Evolutionary conservation across 2,113 vertebrate species (phyloP).

Genomic region (Paramisgurnus dabryanus): DNA sequence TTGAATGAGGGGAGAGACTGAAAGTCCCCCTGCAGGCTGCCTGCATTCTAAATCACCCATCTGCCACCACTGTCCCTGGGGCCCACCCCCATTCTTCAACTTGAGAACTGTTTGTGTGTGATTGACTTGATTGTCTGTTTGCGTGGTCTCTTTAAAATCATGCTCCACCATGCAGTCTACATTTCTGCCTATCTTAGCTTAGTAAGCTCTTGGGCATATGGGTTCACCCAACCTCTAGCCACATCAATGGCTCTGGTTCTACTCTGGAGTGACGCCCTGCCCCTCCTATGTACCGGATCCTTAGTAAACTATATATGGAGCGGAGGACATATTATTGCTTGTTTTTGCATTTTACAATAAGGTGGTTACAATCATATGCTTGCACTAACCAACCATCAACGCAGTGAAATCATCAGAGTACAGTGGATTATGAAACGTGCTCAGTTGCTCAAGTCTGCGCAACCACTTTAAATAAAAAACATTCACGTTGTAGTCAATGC

Average conservation of each 20-base stretch:
- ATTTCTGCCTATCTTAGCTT: conserved; percentile 22
- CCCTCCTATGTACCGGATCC: background rate
- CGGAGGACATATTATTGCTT: background rate
- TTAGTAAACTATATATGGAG: background rate
- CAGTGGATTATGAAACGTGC: too few species aligned
- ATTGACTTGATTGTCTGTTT: conserved; percentile 9
- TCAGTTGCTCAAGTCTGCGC: background rate
- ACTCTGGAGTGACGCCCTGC: background rate
- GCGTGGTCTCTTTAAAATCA: conserved; percentile 19
- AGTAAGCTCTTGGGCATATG: background rate
- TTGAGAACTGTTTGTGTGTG: background rate
- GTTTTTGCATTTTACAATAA: background rate
- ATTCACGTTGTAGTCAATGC: conserved; percentile 33
- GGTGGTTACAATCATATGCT: background rate
- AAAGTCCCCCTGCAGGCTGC: conserved; percentile 48
- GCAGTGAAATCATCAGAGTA: too few species aligned
- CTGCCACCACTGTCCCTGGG: conserved; percentile 34
- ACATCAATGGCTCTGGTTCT: conserved; percentile 23
- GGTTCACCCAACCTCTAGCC: conserved; percentile 23
- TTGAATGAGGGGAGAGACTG: background rate
- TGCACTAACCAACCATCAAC: too few species aligned
- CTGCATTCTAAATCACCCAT: conserved; percentile 55
- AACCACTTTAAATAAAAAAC: conserved; percentile 39
- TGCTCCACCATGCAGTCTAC: background rate
- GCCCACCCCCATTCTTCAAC: conserved; percentile 17